These are phyloP conservation scores for Rhinatrema bivittatum DNA, from an alignment of 2,797 vertebrate genomes.

Conservation along the genomic window DNA sequence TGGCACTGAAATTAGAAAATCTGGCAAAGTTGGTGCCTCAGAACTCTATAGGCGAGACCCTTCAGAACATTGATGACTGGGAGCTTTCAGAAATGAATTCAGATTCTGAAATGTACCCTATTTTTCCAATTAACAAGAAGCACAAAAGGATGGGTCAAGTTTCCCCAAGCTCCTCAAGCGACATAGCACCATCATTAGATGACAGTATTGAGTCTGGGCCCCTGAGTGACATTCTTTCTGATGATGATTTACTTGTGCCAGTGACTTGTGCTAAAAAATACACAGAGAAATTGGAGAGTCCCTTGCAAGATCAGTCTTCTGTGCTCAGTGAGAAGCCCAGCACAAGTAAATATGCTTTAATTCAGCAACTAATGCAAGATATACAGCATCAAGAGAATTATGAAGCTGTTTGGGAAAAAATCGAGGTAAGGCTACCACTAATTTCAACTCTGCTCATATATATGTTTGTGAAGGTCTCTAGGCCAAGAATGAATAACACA, in stretches of 20 bases:
- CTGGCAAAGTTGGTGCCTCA: constrained; percentile 75
- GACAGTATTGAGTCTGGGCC: constrained; percentile 86
- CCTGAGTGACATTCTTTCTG: constrained; percentile 81
- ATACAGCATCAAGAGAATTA: constrained; percentile 81
- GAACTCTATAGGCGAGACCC: constrained; percentile 58
- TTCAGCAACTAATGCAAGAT: constrained; percentile 80
- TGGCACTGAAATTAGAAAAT: constrained; percentile 82
- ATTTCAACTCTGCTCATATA: not conserved
- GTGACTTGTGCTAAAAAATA: constrained; percentile 42
- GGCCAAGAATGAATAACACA: too few relatives aligned
- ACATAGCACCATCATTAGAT: constrained; percentile 74
- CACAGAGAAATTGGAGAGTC: constrained; percentile 30
- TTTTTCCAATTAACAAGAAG: constrained; percentile 45
- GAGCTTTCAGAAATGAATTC: constrained; percentile 85
- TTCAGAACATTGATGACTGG: constrained; percentile 95
- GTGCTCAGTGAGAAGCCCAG: constrained; percentile 41
- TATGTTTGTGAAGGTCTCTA: too few relatives aligned
- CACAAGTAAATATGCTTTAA: constrained; percentile 56
- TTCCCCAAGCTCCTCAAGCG: constrained; percentile 83
- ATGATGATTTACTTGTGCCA: constrained; percentile 63
- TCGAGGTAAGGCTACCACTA: constrained; percentile 71
- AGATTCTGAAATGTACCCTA: constrained; percentile 72
- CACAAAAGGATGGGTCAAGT: constrained; percentile 56
- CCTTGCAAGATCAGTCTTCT: constrained; percentile 9
- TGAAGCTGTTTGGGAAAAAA: constrained; percentile 80